Evolutionary conservation across 64 coral and sea anemone genomes (phyloP).

Genomic region (Montipora efflorescens): DNA sequence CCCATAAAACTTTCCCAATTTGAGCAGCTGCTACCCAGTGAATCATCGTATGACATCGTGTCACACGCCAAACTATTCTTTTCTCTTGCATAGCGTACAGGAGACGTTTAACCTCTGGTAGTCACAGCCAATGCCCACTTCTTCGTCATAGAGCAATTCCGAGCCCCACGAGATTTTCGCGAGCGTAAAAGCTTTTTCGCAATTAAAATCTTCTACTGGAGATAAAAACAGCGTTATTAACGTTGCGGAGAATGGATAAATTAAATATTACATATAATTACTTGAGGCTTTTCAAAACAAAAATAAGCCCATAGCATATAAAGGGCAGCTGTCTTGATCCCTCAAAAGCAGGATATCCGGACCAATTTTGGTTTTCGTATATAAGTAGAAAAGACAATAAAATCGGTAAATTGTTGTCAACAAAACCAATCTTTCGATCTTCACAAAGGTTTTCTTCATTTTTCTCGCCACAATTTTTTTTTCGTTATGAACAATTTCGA

Average conservation of each 20-base stretch:
- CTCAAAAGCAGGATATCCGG: slow-evolving; percentile 88
- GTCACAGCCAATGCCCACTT: background rate
- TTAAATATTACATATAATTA: slow-evolving; percentile 99
- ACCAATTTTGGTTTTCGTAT: slow-evolving; percentile 82
- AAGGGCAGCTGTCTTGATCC: slow-evolving; percentile 85
- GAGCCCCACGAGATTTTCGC: background rate
- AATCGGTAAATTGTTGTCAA: slow-evolving; percentile 73
- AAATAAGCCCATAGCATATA: slow-evolving; percentile 89
- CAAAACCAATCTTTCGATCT: slow-evolving; percentile 90
- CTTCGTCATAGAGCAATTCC: background rate
- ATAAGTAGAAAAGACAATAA: slow-evolving; percentile 85
- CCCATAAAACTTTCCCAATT: slow-evolving; percentile 84
- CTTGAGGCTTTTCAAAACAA: slow-evolving; percentile 98
- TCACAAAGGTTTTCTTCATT: slow-evolving; percentile 67
- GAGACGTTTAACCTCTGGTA: slow-evolving; percentile 1
- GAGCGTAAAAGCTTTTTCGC: slow-evolving; percentile 66
- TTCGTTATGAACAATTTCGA: background rate
- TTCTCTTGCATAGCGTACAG: slow-evolving; percentile 8
- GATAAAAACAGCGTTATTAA: slow-evolving; percentile 94
- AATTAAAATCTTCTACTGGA: slow-evolving; percentile 83
- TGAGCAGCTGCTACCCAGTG: slow-evolving; percentile 70
- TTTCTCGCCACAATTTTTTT: slow-evolving; percentile 36
- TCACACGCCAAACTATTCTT: slow-evolving; percentile 33
- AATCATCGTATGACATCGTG: slow-evolving; percentile 74
- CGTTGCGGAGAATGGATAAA: slow-evolving; percentile 92